Evolutionary conservation across 2,113 vertebrate species (phyloP).

Genomic region (Petrocephalus zakoni): DNA sequence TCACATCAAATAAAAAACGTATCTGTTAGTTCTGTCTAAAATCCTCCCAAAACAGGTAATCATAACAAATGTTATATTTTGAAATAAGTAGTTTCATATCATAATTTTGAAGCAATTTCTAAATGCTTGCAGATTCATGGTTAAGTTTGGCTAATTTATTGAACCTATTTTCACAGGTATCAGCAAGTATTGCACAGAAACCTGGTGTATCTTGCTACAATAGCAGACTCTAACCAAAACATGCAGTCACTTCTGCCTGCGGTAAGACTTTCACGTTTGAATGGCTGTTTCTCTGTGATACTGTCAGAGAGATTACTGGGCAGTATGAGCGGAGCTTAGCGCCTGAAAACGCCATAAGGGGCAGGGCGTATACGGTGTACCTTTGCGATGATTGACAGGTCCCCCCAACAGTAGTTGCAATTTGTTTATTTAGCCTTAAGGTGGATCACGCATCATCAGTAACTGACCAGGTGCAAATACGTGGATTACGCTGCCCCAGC

Average conservation of each 20-base stretch:
- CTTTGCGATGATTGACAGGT: not conserved
- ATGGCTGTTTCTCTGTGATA: not conserved
- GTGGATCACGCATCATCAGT: too few species aligned
- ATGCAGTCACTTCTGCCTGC: slow-evolving; percentile 72
- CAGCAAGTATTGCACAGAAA: slow-evolving; percentile 98
- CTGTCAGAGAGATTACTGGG: not conserved
- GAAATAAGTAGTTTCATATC: not conserved
- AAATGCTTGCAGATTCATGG: not conserved
- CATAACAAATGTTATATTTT: not conserved
- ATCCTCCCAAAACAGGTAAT: not conserved
- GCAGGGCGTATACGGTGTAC: not conserved
- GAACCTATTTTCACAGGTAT: slow-evolving; percentile 68
- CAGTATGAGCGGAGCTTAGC: not conserved
- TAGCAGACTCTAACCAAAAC: slow-evolving; percentile 81
- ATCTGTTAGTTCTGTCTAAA: not conserved
- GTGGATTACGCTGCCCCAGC: not conserved
- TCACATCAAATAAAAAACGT: not conserved
- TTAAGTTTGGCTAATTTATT: not conserved
- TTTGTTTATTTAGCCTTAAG: not conserved
- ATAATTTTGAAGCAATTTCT: not conserved
- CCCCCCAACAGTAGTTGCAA: not conserved
- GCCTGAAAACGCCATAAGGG: not conserved
- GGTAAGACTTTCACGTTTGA: slow-evolving; percentile 57
- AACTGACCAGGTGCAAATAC: too few species aligned
- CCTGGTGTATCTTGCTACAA: slow-evolving; percentile 91